phyloP scores from a whole-genome alignment of 2,113 vertebrate genomes.

The Boleophthalmus pectinirostris region DNA sequence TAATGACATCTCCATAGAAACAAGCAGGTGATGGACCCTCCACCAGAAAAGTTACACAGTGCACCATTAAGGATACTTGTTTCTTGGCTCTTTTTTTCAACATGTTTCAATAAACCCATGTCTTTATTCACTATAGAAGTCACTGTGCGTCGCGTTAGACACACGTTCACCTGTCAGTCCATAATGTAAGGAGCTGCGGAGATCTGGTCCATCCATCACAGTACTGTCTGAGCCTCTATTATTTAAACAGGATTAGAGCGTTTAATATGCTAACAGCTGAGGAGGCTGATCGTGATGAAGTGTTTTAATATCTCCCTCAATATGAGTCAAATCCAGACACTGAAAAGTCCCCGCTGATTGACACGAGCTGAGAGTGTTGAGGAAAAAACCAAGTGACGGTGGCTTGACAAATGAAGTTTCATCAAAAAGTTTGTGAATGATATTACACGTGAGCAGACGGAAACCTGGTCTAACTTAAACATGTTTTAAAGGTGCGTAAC shows the following conservation, averaged over 20 bases:
- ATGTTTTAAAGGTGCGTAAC: too few relatives aligned
- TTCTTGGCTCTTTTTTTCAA: too few relatives aligned
- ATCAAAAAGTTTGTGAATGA: background rate
- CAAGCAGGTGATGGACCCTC: too few relatives aligned
- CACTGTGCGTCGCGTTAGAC: background rate
- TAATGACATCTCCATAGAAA: too few relatives aligned
- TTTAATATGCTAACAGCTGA: conserved; percentile 57
- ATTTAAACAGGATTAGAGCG: conserved; percentile 60
- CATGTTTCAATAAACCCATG: too few relatives aligned
- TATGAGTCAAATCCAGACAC: conserved; percentile 21
- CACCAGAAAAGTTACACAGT: too few relatives aligned
- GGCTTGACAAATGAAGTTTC: background rate
- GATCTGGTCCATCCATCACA: conserved; percentile 47
- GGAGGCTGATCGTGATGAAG: conserved; percentile 55
- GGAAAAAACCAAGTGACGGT: background rate
- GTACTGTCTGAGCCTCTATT: conserved; percentile 48
- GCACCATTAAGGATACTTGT: too few relatives aligned
- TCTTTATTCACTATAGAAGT: too few relatives aligned
- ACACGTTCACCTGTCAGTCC: conserved; percentile 6
- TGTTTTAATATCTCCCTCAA: conserved; percentile 47
- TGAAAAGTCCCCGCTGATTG: conserved; percentile 1
- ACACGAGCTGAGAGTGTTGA: background rate
- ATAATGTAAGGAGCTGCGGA: conserved; percentile 25
- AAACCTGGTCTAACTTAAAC: too few relatives aligned
- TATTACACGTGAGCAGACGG: background rate